Conservation (phyloP, 2,113 vertebrate genomes). For the Dasyurus viverrinus region DNA sequence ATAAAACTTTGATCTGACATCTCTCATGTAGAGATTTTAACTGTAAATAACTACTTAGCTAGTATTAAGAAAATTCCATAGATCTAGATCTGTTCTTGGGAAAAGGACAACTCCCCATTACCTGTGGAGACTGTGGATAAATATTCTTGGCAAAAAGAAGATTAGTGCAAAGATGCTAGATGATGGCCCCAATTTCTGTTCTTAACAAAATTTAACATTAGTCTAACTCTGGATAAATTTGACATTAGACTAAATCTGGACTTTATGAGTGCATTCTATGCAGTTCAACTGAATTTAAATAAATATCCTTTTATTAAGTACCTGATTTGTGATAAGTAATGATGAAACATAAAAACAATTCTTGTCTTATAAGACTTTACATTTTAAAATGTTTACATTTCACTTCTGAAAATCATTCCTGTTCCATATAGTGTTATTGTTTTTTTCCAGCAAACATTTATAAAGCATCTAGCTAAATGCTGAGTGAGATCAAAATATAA, state of each 20-base stretch:
- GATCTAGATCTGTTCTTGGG: background rate
- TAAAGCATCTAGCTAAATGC: background rate
- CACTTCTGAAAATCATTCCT: background rate
- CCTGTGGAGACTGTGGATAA: background rate
- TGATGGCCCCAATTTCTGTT: background rate
- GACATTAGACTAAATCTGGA: background rate
- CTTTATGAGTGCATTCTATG: background rate
- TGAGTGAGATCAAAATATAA: background rate
- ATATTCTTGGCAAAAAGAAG: background rate
- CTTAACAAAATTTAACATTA: background rate
- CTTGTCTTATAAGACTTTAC: background rate
- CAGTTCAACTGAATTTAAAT: background rate
- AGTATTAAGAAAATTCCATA: constrained; percentile 11
- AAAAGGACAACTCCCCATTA: background rate
- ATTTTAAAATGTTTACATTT: background rate
- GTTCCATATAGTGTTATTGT: background rate
- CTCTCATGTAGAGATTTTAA: background rate
- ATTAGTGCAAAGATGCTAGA: background rate
- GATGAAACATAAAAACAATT: background rate
- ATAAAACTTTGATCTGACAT: background rate
- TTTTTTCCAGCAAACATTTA: background rate
- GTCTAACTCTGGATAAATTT: background rate
- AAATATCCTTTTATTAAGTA: background rate
- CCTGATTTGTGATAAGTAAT: background rate
- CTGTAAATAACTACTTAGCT: background rate